phyloP scores from a whole-genome alignment of 2,888 invertebrate species.

The Zele albiditarsus region DNA sequence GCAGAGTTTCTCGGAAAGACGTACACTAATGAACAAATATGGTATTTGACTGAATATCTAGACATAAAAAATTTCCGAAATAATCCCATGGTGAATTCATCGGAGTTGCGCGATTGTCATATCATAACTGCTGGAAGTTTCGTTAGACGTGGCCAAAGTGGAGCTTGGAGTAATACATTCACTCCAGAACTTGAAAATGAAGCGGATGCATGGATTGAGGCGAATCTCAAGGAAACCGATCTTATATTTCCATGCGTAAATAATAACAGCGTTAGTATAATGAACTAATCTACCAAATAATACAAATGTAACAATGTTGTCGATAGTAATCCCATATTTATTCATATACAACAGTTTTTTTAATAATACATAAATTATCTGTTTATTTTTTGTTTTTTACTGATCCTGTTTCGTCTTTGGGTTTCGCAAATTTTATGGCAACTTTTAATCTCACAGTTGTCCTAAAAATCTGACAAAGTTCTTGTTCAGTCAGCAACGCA shows the following conservation, averaged over 20 bases:
- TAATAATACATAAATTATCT: slow-evolving; percentile 17
- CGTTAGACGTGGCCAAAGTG: slow-evolving; percentile 75
- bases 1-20: slow-evolving; percentile 77
- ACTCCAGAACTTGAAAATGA: slow-evolving; percentile 78
- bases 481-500: slow-evolving; percentile 58
- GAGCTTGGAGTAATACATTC: slow-evolving; percentile 83
- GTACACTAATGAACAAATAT: slow-evolving; percentile 76
- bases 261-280: slow-evolving; percentile 32
- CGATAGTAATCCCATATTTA: slow-evolving; percentile 17
- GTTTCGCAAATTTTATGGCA: slow-evolving; percentile 43
- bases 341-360: slow-evolving; percentile 29
- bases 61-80: slow-evolving; percentile 86
- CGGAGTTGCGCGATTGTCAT: slow-evolving; percentile 78
- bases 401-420: slow-evolving; percentile 4
- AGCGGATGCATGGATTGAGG: slow-evolving; percentile 81
- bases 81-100: slow-evolving; percentile 85
- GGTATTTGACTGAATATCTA: slow-evolving; percentile 80
- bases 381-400: slow-evolving; percentile 24
- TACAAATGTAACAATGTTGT: background rate
- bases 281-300: background rate
- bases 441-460: slow-evolving; percentile 59
- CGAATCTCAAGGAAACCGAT: slow-evolving; percentile 77
- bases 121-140: slow-evolving; percentile 79
- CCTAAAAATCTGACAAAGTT: slow-evolving; percentile 60
- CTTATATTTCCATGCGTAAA: slow-evolving; percentile 75